Base-by-base conservation (phyloP, 2,797 vertebrate genomes). In the Peromyscus attwateri region DNA sequence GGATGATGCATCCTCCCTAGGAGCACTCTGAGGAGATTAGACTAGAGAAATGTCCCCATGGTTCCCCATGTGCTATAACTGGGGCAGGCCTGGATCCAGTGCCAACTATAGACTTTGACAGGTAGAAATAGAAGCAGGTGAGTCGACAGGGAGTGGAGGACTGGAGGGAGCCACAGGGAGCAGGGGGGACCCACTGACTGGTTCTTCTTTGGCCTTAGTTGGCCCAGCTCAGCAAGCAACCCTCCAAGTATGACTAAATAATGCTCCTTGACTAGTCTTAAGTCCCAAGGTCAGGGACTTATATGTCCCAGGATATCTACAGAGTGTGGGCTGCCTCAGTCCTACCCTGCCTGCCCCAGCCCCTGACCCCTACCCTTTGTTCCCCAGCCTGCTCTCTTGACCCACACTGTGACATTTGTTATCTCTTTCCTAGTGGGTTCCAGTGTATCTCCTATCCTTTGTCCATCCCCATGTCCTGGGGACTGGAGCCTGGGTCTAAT, bases 391-490 rank as follows among this genome's bases (percentile, higher is more conserved):
- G 57, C 23, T 21, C 23, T 17, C 16, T 25, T 43, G n/a, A 75
- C 55, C 55, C 43, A 29, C 31, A 60, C 11, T 57, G 14, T 11
- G 29, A 11, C 49, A 2, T 16, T 6, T 14, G 34, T 19, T 37
- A 29, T 49, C 43, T 96, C 92, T 96, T 97, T 94, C 93, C 25
- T 97, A 98, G 98, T 91, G 98, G 98, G 95, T 99, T 98, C 97
- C 98, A 98, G 96, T 98, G 97, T 97, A 92, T 98, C 97, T 96
- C 98, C 96, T 99, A 98, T 95, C 98, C 98, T 97, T 98, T 99
- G 98, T 98, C 95, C 95, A 96, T 93, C 77, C 80, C 93, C 93
- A 21, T 76, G 70, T 97, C 98, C 97, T 97, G 98, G 97, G 98
- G 49, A 40, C 94, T 11, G 25, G 97, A 98, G 97, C 98, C 95